Base-by-base conservation (phyloP, 2,113 vertebrate species). In the Hypocryptadius cinnamomeus region DNA sequence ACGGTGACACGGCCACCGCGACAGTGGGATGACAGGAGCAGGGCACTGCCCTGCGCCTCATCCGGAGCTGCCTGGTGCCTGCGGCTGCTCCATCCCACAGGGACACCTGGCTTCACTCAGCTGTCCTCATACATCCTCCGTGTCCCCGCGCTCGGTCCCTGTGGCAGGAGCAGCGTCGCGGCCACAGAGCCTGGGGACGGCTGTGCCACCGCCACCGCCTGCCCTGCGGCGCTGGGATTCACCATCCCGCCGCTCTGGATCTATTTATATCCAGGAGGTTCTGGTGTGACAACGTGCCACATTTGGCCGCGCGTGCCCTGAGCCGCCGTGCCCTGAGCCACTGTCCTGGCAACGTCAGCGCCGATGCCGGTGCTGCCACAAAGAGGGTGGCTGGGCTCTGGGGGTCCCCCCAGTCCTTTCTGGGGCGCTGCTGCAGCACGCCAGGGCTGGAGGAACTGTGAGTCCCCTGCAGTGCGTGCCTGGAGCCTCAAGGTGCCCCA, bases 261-360 rank as follows among this genome's bases (percentile, higher is more conserved):
- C 91, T 96, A 90, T 96, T 94, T 95, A 95, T 95, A 94, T 81
- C 93, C 81, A 8, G 73, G 85, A 91, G 95, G 73, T 78, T 95
- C 73, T 91, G 93, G 78, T 9, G 22, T 56, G 91, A 72, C 81
- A 59, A 30, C 40, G 81, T 91, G 93, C 95, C 88, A 91, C 85
- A 10, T 61, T 85, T 11, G 11, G 74, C 79, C 2, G 3, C 4
- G 17, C 1, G 10, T 87, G 81, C 59, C 68, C 35, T 14, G 68
- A 51, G 61, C 81, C 54, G 22, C 74, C 6, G 2, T 61, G 73
- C 64, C 47, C 72, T 31, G 13, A 66, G 45, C 86, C 19, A 2
- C 78, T 12, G 15, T 42, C 24, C 61, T 8, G 48, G 39, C 42
- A 17, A 6, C 7, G 11, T 24, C 61, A 2, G 33, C 2, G 4